Conservation (phyloP, 2,113 vertebrate species). For the Brachionichthys hirsutus region DNA sequence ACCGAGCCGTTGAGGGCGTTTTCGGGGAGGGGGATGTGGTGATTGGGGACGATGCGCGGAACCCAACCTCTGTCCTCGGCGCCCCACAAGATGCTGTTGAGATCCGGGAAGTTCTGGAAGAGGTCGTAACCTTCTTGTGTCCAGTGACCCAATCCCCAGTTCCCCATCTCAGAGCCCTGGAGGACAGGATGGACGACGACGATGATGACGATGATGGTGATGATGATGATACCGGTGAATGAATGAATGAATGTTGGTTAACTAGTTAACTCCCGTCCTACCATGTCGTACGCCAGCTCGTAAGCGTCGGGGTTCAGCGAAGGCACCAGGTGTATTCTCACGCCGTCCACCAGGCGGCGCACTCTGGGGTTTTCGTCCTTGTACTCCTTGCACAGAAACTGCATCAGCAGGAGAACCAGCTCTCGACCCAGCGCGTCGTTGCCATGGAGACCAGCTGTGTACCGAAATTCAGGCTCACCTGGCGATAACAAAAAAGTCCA, state of each 20-base stretch:
- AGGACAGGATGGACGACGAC: not conserved
- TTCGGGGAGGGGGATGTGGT: constrained; percentile 89
- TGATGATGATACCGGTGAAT: too few species aligned
- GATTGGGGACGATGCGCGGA: constrained; percentile 85
- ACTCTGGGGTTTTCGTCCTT: constrained; percentile 88
- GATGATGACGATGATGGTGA: too few species aligned
- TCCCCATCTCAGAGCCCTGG: constrained; percentile 94
- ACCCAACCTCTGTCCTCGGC: constrained; percentile 89
- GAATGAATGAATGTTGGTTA: too few species aligned
- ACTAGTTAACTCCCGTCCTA: constrained; percentile 37
- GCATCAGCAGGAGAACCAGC: constrained; percentile 91
- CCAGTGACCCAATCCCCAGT: constrained; percentile 95
- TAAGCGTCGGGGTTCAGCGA: constrained; percentile 95
- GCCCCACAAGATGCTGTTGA: constrained; percentile 89
- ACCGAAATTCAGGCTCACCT: constrained; percentile 96
- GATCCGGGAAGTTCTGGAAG: constrained; percentile 93
- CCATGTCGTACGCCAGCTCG: constrained; percentile 86
- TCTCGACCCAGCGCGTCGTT: constrained; percentile 92
- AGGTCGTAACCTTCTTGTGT: constrained; percentile 95
- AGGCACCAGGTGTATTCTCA: constrained; percentile 92
- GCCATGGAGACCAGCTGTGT: constrained; percentile 92
- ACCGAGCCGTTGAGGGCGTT: constrained; percentile 82
- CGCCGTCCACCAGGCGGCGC: constrained; percentile 85
- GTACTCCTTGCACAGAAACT: constrained; percentile 95
- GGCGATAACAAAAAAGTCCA: not conserved